Conservation (phyloP, 2,113 vertebrate genomes). For the Saccopteryx leptura region DNA sequence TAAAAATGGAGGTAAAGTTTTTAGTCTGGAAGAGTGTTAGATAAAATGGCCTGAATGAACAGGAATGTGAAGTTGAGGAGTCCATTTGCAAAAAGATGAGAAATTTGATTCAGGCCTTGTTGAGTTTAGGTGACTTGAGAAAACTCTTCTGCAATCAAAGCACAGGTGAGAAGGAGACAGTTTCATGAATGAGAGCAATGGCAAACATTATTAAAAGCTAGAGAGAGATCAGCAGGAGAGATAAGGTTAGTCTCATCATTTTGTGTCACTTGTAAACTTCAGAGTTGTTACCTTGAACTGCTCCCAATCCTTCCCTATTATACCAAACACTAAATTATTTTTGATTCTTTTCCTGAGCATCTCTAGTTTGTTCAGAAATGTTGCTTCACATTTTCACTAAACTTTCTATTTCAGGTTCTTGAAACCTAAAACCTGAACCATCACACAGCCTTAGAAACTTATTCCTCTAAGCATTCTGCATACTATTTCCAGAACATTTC, state of each 20-base stretch:
- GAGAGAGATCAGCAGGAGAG: background rate
- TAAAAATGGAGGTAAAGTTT: background rate
- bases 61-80: background rate
- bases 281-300: background rate
- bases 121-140: background rate
- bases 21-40: background rate
- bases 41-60: background rate
- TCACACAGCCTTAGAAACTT: background rate
- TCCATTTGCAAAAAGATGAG: background rate
- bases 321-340: slow-evolving; percentile 22
- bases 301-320: background rate
- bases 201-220: background rate
- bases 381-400: slow-evolving; percentile 4
- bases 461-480: background rate
- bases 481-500: slow-evolving; percentile 7
- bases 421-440: slow-evolving; percentile 27
- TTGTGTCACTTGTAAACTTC: background rate
- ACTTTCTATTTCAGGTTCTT: slow-evolving; percentile 7
- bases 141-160: background rate
- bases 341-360: background rate
- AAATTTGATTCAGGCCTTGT: background rate
- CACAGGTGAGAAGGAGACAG: background rate
- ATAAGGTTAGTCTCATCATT: background rate
- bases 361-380: slow-evolving; percentile 29
- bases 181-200: background rate